A percentile compares a stretch with the other conserved stretches of the same genome.
phyloP scores from a whole-genome alignment of 1,140 invertebrate genomes.

The Sitobion miscanthi region DNA sequence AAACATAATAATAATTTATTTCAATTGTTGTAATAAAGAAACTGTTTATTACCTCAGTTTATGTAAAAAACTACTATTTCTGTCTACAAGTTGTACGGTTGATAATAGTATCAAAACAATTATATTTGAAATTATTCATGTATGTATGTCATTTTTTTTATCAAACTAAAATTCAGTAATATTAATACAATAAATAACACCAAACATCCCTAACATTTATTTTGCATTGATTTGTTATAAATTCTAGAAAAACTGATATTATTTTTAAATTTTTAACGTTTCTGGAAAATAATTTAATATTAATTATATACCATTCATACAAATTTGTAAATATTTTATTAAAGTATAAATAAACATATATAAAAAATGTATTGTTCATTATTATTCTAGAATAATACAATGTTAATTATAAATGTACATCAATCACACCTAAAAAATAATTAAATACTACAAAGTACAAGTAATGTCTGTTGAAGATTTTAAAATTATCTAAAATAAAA shows the following conservation, averaged over 20 bases:
- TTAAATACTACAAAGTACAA: neutral
- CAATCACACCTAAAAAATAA: neutral
- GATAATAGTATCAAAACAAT: neutral
- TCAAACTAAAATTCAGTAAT: neutral
- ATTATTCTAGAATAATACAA: conserved; percentile 22
- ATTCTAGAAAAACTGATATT: neutral
- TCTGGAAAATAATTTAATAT: neutral
- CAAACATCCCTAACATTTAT: neutral
- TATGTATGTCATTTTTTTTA: neutral
- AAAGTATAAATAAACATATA: conserved; percentile 35
- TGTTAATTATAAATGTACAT: conserved; percentile 8
- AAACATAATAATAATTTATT: neutral
- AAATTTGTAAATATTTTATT: conserved; percentile 30
- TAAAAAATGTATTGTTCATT: conserved; percentile 34
- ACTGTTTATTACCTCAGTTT: neutral
- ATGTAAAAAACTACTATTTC: neutral
- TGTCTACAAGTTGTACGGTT: neutral
- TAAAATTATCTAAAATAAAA: neutral
- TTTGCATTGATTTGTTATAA: neutral
- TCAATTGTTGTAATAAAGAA: neutral
- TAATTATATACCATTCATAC: neutral
- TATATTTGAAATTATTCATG: neutral
- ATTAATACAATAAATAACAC: neutral
- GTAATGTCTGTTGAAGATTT: neutral
- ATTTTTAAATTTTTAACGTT: neutral